Evolutionary conservation across 2,113 vertebrate species (phyloP).

Genomic region (Progne subis): DNA sequence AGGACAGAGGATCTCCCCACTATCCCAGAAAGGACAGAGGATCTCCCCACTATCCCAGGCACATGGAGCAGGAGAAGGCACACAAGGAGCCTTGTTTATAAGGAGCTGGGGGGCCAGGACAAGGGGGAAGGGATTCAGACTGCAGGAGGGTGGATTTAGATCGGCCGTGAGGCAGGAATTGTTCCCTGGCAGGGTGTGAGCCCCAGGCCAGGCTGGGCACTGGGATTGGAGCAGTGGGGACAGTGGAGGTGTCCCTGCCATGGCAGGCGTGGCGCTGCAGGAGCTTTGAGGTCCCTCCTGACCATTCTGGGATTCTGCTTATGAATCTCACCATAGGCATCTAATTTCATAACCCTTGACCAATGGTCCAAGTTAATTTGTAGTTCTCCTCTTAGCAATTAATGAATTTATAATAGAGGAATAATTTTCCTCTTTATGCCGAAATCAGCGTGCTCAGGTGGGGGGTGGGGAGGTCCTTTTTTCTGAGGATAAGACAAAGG

Average conservation of each 20-base stretch:
- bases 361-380: neutral
- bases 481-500: neutral
- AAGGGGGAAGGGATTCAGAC: too few relatives aligned
- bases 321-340: too few relatives aligned
- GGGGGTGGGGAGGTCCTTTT: neutral
- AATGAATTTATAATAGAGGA: neutral
- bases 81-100: too few relatives aligned
- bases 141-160: too few relatives aligned
- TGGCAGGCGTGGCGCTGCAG: rapidly evolving
- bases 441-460: neutral
- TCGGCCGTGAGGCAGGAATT: too few relatives aligned
- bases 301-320: neutral
- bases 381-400: neutral
- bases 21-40: too few relatives aligned
- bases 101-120: too few relatives aligned
- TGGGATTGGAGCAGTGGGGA: neutral
- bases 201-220: neutral
- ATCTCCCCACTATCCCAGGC: too few relatives aligned
- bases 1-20: too few relatives aligned
- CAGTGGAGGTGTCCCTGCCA: neutral
- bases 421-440: neutral
- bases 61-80: too few relatives aligned
- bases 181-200: neutral
- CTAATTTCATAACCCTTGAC: neutral
- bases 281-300: rapidly evolving